Conservation (phyloP, 2,113 vertebrate genomes). For the Amblyornis subalaris region DNA sequence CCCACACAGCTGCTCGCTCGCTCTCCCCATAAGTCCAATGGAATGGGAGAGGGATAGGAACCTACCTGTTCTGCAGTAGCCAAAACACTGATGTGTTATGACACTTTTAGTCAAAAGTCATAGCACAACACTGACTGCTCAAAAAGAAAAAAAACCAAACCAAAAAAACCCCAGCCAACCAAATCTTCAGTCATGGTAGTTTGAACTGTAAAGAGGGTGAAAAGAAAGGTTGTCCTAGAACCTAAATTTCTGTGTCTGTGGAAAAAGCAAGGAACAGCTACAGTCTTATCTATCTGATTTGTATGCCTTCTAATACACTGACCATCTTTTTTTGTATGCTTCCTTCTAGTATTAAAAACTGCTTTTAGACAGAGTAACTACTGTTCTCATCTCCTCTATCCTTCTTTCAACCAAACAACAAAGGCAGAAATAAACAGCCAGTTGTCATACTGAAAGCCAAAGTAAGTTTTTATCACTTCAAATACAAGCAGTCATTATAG, state of each 20-base stretch:
- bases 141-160: neutral
- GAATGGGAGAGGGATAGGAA: neutral
- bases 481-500: neutral
- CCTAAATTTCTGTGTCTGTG: neutral
- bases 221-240: neutral
- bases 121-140: neutral
- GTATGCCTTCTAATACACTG: neutral
- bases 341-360: neutral
- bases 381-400: neutral
- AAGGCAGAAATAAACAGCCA: neutral
- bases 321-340: neutral
- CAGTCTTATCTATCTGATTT: neutral
- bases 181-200: neutral
- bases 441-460: neutral
- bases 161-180: neutral
- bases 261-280: neutral
- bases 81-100: neutral
- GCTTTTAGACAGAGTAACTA: neutral
- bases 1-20: fast-evolving
- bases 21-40: neutral
- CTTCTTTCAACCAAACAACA: neutral
- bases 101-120: neutral
- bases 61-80: neutral
- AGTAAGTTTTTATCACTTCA: neutral
- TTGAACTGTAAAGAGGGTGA: neutral